A percentile compares a stretch with the other conserved stretches of the same genome.
phyloP scores from a whole-genome alignment of 1,140 invertebrate genomes.

The Euschistus heros region DNA sequence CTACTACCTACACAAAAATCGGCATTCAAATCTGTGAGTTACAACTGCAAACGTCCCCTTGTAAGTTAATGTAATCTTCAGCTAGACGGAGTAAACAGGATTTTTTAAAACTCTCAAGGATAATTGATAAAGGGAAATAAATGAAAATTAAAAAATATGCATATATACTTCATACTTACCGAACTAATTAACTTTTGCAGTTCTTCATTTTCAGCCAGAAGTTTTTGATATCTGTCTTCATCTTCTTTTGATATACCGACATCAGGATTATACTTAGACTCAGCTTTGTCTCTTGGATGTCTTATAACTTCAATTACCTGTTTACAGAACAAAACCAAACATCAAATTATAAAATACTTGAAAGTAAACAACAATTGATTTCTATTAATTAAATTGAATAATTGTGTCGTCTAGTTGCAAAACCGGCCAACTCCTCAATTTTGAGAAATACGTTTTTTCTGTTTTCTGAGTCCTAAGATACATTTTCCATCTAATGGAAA shows the following conservation, averaged over 20 bases:
- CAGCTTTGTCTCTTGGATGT: slow-evolving; percentile 69
- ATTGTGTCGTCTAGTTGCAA: too few relatives aligned
- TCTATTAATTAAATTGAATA: not conserved
- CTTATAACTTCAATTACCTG: slow-evolving; percentile 74
- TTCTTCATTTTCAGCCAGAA: slow-evolving; percentile 92
- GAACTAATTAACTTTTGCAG: slow-evolving; percentile 86
- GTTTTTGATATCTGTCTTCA: slow-evolving; percentile 85
- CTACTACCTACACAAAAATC: too few relatives aligned
- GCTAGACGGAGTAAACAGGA: too few relatives aligned
- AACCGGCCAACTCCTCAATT: not conserved
- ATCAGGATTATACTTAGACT: slow-evolving; percentile 76
- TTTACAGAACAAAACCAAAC: too few relatives aligned
- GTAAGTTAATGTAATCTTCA: too few relatives aligned
- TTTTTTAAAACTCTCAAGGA: too few relatives aligned
- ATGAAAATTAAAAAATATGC: not conserved
- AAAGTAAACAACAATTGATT: not conserved
- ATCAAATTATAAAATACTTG: not conserved
- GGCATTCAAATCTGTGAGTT: too few relatives aligned
- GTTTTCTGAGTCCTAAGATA: too few relatives aligned
- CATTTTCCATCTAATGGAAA: too few relatives aligned
- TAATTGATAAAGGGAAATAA: not conserved
- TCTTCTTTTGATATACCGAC: slow-evolving; percentile 85
- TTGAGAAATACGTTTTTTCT: too few relatives aligned
- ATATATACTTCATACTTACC: slow-evolving; percentile 42
- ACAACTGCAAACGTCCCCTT: too few relatives aligned